Percentiles rank a stretch among this genome's conserved stretches.
phyloP scores from a whole-genome alignment of 35 echinoderm and acorn worm species.

The Eucidaris tribuloides region DNA sequence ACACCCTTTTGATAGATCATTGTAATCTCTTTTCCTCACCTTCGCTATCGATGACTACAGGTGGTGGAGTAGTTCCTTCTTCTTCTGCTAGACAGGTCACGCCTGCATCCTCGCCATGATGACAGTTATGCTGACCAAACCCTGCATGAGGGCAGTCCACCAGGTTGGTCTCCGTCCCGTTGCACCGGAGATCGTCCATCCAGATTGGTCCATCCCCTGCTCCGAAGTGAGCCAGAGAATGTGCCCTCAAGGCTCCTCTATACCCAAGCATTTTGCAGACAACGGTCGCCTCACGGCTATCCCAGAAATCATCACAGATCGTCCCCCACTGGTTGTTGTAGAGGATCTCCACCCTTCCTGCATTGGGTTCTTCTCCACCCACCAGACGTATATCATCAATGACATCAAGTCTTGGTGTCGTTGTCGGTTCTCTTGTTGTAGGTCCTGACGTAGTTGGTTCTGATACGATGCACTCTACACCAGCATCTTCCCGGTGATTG shows the following conservation, averaged over 20 bases:
- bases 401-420: background rate
- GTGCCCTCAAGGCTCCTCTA: background rate
- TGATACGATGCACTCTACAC: constrained; percentile 36
- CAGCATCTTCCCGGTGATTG: constrained; percentile 43
- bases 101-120: constrained; percentile 33
- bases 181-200: constrained; percentile 31
- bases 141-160: background rate
- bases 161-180: constrained; percentile 23
- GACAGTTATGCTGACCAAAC: constrained; percentile 31
- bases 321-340: constrained; percentile 9
- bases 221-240: constrained; percentile 5
- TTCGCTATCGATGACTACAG: too few species aligned
- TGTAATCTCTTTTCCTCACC: too few species aligned
- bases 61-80: background rate
- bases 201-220: constrained; percentile 13
- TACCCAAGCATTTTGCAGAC: constrained; percentile 6
- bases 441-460: too few species aligned
- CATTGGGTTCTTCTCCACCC: background rate
- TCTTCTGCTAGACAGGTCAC: constrained; percentile 2
- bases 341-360: constrained; percentile 11
- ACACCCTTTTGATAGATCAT: too few species aligned
- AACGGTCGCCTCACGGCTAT: background rate
- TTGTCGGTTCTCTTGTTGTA: too few species aligned
- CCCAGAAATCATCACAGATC: constrained; percentile 17
- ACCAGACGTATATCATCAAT: background rate